A percentile compares a stretch with the other conserved stretches of the same genome.
Conservation (phyloP, 1,140 invertebrate species). For the Gyrodactylus salaris region DNA sequence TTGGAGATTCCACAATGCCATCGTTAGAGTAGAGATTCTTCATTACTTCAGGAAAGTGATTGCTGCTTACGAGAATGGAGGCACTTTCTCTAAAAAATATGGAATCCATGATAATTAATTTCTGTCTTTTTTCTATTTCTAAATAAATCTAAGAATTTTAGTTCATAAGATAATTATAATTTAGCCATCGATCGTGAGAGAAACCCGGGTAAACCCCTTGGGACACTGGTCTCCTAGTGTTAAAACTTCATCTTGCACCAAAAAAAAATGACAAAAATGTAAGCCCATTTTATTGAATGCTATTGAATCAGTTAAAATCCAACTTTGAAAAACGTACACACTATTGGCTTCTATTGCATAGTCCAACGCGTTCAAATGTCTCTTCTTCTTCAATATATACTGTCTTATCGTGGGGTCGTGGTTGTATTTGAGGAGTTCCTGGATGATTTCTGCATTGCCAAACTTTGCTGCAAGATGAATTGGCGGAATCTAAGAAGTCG, state of each 20-base stretch:
- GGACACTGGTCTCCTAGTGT: too few relatives aligned
- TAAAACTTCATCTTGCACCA: too few relatives aligned
- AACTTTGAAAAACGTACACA: neutral
- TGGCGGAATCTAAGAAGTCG: neutral
- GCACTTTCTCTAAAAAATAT: neutral
- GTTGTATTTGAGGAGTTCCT: neutral
- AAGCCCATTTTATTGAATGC: too few relatives aligned
- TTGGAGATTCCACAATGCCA: slow-evolving; percentile 19
- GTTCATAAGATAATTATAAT: too few relatives aligned
- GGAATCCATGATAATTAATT: neutral
- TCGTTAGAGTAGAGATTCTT: slow-evolving; percentile 17
- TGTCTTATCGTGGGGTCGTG: neutral
- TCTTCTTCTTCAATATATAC: neutral
- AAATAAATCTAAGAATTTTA: too few relatives aligned
- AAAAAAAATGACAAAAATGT: too few relatives aligned
- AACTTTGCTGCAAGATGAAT: neutral
- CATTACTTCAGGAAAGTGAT: slow-evolving; percentile 12
- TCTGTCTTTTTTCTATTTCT: too few relatives aligned
- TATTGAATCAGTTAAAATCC: neutral
- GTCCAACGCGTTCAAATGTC: neutral
- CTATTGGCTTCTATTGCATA: neutral
- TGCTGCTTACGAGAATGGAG: neutral
- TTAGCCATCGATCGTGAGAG: too few relatives aligned
- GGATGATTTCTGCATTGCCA: neutral
- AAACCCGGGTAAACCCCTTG: too few relatives aligned